Percentiles rank a stretch among this genome's conserved stretches.
phyloP scores from a whole-genome alignment of 2,888 invertebrate genomes.

The Sylvicola cinctus region DNA sequence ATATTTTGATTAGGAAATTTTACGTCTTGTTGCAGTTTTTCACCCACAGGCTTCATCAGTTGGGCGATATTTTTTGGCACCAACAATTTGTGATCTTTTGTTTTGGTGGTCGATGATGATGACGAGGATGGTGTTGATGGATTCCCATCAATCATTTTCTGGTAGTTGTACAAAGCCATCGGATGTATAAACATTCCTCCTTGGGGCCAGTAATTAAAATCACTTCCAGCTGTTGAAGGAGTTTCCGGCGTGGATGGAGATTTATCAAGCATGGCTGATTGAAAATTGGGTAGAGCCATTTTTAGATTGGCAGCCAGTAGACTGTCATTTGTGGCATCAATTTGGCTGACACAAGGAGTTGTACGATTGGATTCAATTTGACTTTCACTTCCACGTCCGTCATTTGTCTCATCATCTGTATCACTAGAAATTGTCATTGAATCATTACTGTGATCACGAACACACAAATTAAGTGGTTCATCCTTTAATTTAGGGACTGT shows the following conservation, averaged over 20 bases:
- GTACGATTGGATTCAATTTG: conserved; percentile 10
- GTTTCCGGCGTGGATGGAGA: conserved; percentile 15
- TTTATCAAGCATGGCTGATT: conserved; percentile 18
- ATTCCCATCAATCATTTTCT: conserved; percentile 40
- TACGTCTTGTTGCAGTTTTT: neutral
- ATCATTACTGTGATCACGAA: conserved; percentile 36
- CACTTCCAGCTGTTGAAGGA: conserved; percentile 21
- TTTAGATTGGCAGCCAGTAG: conserved; percentile 19
- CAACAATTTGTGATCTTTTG: conserved; percentile 25
- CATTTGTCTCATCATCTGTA: conserved; percentile 7
- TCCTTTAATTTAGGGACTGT: neutral
- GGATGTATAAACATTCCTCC: conserved; percentile 54
- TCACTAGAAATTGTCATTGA: conserved; percentile 21
- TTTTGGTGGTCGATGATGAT: conserved; percentile 19
- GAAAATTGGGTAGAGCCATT: conserved; percentile 27
- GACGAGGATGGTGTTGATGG: conserved; percentile 16
- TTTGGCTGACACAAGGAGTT: conserved; percentile 15
- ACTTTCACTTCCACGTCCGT: conserved; percentile 10
- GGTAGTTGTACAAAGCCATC: conserved; percentile 53
- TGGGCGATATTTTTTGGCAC: conserved; percentile 30
- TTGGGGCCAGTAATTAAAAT: conserved; percentile 37
- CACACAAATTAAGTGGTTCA: conserved; percentile 68
- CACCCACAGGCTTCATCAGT: conserved; percentile 13
- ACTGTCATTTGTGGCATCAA: conserved; percentile 12
- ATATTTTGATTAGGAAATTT: neutral